Base-by-base conservation (phyloP, 2,888 invertebrate genomes). In the Scaptomyza flava region DNA sequence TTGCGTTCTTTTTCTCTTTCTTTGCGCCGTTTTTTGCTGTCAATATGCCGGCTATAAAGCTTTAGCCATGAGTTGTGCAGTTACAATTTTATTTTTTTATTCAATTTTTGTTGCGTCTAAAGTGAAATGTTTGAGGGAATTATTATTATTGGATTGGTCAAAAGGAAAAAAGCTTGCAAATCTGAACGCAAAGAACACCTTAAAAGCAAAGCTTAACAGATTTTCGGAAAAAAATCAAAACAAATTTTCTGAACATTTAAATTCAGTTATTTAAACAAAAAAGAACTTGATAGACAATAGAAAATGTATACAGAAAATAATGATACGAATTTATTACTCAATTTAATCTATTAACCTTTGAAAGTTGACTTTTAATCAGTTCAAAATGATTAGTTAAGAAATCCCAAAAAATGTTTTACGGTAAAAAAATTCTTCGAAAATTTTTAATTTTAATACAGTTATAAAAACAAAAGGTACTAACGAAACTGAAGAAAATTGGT, bases 21-120 rank as follows among this genome's bases (percentile, higher is more conserved):
- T 64, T 41, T 27, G 27, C 27, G 6, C 6, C 27, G 27, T 9
- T 36, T 17, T 38, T 17, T 6, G 65, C 42, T 54, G 76, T 52
- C 77, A 77, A 74, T 66, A 50, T 77, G 58, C 65, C 56, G 52
- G 17, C 54, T 43, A 30, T 14, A 43, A 41, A 11, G 51, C 27
- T 17, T 36, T 43, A 5, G 41, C 12, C 50, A 47, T 12, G 27
- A 27, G 34, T 38, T 20, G 8, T 52, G 34, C 36, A 72, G 54
- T 30, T 57, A 38, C n/a, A 51, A 46, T 63, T 72, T 11, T 43
- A 17, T 45, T 50, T 57, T 57, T 23, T 9, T 38, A 59, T 52
- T 20, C 34, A 52, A 43, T 59, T 63, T 54, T 59, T 2, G 27
- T 8, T 1, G 38, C 1, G 41, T 27, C 23, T 20, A 43, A 11